These are phyloP conservation scores for Trichopria drosophilae DNA, from an alignment of 2,888 invertebrate species.

Conservation along the genomic window DNA sequence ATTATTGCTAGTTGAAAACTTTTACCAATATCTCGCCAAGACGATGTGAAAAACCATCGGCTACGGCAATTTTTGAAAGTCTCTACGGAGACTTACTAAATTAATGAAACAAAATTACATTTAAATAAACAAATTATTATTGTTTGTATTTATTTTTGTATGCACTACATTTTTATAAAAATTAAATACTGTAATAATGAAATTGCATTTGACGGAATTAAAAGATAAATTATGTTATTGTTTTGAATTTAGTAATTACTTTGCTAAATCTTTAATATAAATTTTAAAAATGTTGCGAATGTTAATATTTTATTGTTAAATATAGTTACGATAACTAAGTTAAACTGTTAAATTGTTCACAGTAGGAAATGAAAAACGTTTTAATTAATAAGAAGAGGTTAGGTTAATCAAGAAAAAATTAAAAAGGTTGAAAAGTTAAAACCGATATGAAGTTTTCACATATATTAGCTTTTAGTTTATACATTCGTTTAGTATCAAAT, in stretches of 20 bases:
- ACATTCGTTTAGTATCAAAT: too few relatives aligned
- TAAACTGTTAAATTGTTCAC: too few relatives aligned
- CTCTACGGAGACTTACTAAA: constrained; percentile 34
- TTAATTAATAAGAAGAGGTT: too few relatives aligned
- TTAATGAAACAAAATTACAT: background rate
- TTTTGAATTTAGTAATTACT: constrained; percentile 6
- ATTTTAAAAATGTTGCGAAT: too few relatives aligned
- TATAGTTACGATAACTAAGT: too few relatives aligned
- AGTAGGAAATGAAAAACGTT: too few relatives aligned
- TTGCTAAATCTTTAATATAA: background rate
- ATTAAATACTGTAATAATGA: background rate
- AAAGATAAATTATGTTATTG: constrained; percentile 5
- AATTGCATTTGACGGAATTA: constrained; percentile 1
- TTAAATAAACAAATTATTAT: background rate
- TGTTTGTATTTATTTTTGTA: constrained; percentile 3
- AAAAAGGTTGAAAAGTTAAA: too few relatives aligned
- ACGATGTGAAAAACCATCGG: constrained; percentile 79
- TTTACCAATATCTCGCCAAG: constrained; percentile 88
- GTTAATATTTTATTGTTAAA: too few relatives aligned
- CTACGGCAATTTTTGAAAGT: constrained; percentile 79
- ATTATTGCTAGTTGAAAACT: constrained; percentile 93
- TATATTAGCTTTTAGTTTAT: too few relatives aligned
- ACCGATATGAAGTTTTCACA: too few relatives aligned
- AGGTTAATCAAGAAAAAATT: too few relatives aligned
- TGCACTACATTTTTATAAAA: background rate